These are phyloP conservation scores for Flabesymbios commensalis DNA, from an alignment of 2,888 invertebrate species.

Conservation along the genomic window DNA sequence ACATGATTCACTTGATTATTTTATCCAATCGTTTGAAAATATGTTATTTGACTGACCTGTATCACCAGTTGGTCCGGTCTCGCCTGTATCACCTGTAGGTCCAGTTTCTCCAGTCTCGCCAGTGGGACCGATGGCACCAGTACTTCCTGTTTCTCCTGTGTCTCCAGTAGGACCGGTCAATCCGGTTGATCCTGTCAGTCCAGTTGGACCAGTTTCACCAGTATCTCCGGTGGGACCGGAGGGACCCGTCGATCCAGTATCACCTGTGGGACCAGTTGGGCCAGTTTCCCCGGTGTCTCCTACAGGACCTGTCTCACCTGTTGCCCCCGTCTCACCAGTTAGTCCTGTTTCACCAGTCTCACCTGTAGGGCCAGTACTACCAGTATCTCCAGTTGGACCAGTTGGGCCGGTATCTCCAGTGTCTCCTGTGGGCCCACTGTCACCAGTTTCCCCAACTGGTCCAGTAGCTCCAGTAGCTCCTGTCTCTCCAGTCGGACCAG, in stretches of 20 bases:
- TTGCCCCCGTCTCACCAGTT: conserved; percentile 5
- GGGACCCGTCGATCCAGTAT: conserved; percentile 10
- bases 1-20: no score
- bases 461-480: conserved; percentile 22
- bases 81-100: conserved; percentile 12
- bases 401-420: conserved; percentile 4
- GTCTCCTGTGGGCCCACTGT: conserved; percentile 4
- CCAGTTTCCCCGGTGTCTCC: conserved; percentile 6
- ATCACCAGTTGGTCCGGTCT: no score
- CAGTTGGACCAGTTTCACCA: conserved; percentile 23
- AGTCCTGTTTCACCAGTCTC: not conserved
- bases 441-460: conserved; percentile 13
- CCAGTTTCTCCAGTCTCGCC: conserved; percentile 25
- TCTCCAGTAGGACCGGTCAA: conserved; percentile 21
- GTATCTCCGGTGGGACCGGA: conserved; percentile 17
- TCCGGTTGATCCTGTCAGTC: conserved; percentile 20
- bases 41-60: no score
- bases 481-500: conserved; percentile 12
- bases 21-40: no score
- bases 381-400: conserved; percentile 7
- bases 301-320: conserved; percentile 6
- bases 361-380: conserved; percentile 1
- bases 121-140: conserved; percentile 13
- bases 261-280: conserved; percentile 15
- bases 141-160: conserved; percentile 18